Base-by-base conservation (phyloP, 2,113 vertebrate genomes). In the Hirundichthys speculiger region DNA sequence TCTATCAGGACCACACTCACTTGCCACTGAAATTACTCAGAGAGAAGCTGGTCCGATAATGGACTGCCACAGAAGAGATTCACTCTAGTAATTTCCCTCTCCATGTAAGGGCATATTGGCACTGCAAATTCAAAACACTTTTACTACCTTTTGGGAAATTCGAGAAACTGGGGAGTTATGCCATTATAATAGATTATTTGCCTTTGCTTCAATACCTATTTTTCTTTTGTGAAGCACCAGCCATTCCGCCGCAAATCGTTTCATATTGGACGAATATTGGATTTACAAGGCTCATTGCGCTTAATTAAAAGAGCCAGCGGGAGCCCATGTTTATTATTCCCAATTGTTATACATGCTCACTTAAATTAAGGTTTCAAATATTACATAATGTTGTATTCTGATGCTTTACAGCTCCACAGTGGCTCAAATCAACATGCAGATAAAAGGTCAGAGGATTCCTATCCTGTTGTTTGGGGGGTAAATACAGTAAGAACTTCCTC, bases 1-100 rank as follows among this genome's bases (percentile, higher is more conserved):
- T 87, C 88, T 91, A 90, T 91, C 79, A 79, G 90, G 83, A 83
- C 80, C 82, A 65, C 74, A 75, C 69, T 75, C 52, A 75, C 76
- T 75, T 80, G 80, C 85, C 70, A 64, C 80, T 71, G 74, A 90
- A 90, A 91, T 90, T 85, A 91, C 90, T 86, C 87, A 77, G 84
- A 85, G 80, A 85, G 73, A 78, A 85, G 79, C 80, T 20, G 81
- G 64, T 76, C 61, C 49, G 80, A 92, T 91, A 91, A 92, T 83
- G 75, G 89, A 80, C 82, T 84, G 80, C 79, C 72, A 64, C 72
- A 79, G 78, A 75, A 71, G 62, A 66, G 73, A 82, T 84, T 89
- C 80, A 83, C 80, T 86, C 77, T 41, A 64, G 77, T 86, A 80
- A 89, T 88, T 87, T 80, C 68, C 58, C 79, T 79, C 76, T 68